Evolutionary conservation across 2,888 invertebrate genomes (phyloP), one percentile per base, ranked within the genome.

Genomic region (Mayetiola destructor): DNA sequence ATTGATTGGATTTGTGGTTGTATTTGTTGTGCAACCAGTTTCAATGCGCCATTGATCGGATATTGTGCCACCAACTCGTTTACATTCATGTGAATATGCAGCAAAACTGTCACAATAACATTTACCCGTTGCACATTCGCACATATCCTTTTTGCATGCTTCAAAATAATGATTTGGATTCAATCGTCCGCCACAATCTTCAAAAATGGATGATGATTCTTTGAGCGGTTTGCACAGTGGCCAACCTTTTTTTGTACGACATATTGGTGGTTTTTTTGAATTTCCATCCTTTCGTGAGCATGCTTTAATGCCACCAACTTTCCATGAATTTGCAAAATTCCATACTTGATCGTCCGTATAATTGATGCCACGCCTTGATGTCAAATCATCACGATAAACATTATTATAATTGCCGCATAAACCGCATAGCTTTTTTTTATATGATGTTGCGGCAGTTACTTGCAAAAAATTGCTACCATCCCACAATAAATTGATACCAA

Each of bases 391-490:
- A 62, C 86, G 80, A 3, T 29, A 56, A 2, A 56, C 37, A 27
- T 42, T 54, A 23, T 58, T 96, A 73, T 88, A 96, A 69, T 95
- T 95, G 1, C 96, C 96, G 67, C 96, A 96, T 18, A 96, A 75
- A 14, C 96, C 96, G 67, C 94, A 94, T 59, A 93, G 70, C 64
- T 81, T 81, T 58, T 78, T 80, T 69, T 82, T 88, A 73, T 81
- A 89, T 57, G 73, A 76, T 59, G 78, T 81, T 14, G 81, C 78
- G 65, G 82, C 81, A 4, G 90, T 86, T 14, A 91, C 88, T 74
- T 96, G 94, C 59, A 94, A 75, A 67, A 92, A 93, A 64, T 92
- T 91, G 63, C 86, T 86, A 1, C 94, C 93, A 66, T 93, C 92
- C 95, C 95, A 96, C 36, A 89, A 76, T 61, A 96, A 77, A 66